Base-by-base conservation (phyloP, 1,140 invertebrate genomes). In the Metaphire vulgaris region DNA sequence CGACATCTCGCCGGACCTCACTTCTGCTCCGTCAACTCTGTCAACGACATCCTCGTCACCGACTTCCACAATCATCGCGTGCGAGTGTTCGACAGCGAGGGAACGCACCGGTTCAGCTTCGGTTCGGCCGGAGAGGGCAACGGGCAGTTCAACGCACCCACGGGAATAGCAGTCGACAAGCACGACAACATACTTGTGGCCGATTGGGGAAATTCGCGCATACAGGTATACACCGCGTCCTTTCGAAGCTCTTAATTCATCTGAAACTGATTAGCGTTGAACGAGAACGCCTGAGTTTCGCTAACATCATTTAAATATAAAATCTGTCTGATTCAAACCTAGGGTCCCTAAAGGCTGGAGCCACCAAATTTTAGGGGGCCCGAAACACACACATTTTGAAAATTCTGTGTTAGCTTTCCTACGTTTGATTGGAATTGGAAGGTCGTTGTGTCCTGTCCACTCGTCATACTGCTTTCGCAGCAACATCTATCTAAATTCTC, bases 31-130 rank as follows among this genome's bases (percentile, higher is more conserved):
- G 86, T 89, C 31, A 89, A 88, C 80, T 83, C 83, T 33, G 85
- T 84, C 41, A 85, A 85, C 80, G 86, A 89, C 74, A 88, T 90
- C 77, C 84, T 89, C 34, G 84, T 89, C 2, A 86, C 89, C 16
- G 89, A 89, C 79, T 89, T 89, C 81, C 89, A 89, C 81, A 89
- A 89, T 80, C 89, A 89, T 81, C 88, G 87, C 80, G 85, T 89
- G 65, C 89, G 89, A 83, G 76, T 77, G 26, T 86, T 85, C 79
- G 81, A 85, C 77, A 79, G 74, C 70, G 82, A 86, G 76, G 85
- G 83, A 2, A 83, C 80, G 32, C 86, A 85, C 77, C 79, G 82
- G 73, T 83, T 85, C 78, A 78, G 82, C 83, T 87, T 87, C 79
- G 86, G 86, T 41, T 83, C 83, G 26, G 84, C 85, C 78, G 86